Evolutionary conservation across 1,140 invertebrate genomes (phyloP), one percentile per base, ranked within the genome.

Genomic region (Aricia agestis): DNA sequence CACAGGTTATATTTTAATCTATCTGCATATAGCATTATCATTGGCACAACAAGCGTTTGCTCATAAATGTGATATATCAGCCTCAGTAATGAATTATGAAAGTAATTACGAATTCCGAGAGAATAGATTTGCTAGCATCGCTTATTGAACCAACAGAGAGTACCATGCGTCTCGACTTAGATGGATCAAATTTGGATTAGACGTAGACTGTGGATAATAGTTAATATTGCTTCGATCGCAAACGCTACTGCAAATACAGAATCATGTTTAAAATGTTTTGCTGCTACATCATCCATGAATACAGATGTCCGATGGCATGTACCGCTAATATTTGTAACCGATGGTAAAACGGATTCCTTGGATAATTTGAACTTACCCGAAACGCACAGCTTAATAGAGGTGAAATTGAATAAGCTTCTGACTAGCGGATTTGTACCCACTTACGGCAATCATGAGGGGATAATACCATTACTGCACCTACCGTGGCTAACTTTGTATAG

Each of bases 401-500:
- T 63, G 59, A 63, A 11, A 63, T 19, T 17, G 19, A 52, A 52
- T 52, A 52, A 19, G 59, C 59, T 63, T 63, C 59, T 63, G 17
- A 52, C 9, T 63, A 63, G 59, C 19, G 59, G 17, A 18, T 63
- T 59, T 6, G 2, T 63, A 63, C 18, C 25, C 59, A 63, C 59
- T 63, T 63, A 63, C 59, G 59, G 17, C 59, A 63, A 63, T 63
- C 59, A 19, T 63, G 19, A 19, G 18, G 59, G 59, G 59, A 63
- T 63, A 63, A 63, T 63, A 63, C 19, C 59, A 63, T 59, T 19
- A 63, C 18, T 63, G 59, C 59, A 63, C 59, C 59, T 25, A 63
- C 59, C 59, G 59, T 63, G 59, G 59, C 59, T 63, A 63, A 63
- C 59, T 63, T 59, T 63, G 59, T 63, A 63, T 63, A 63, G 59